These are phyloP conservation scores for Nyctereutes procyonoides DNA, from an alignment of 2,113 vertebrate species.

Conservation along the genomic window DNA sequence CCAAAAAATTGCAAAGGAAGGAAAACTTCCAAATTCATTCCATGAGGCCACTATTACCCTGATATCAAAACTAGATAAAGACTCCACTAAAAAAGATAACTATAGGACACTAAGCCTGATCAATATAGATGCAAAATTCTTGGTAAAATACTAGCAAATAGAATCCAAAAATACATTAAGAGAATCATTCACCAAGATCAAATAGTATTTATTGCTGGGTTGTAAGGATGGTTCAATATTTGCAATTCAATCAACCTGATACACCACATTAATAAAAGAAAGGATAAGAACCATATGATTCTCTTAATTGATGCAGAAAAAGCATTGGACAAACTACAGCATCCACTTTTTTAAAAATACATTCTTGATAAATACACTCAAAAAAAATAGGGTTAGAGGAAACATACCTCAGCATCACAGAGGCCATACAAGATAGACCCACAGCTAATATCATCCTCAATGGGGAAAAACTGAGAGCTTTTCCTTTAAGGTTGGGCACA, in stretches of 20 bases:
- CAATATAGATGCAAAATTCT: background rate
- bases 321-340: background rate
- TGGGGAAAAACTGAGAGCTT: background rate
- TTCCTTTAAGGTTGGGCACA: background rate
- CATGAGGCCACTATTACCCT: background rate
- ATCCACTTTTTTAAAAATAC: background rate
- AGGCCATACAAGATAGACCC: background rate
- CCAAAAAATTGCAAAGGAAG: no score
- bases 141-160: background rate
- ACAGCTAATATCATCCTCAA: background rate
- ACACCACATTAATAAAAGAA: background rate
- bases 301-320: background rate
- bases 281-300: background rate
- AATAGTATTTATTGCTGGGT: background rate
- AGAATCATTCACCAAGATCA: background rate
- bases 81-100: background rate
- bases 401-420: background rate
- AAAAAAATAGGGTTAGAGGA: background rate
- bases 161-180: background rate
- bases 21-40: no score
- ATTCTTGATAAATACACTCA: background rate
- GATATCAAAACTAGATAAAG: background rate
- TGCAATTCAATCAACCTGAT: background rate
- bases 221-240: background rate
- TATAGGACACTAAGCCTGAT: background rate